Evolutionary conservation across 2,113 vertebrate genomes (phyloP), one percentile per base, ranked within the genome.

Genomic region (Coregonus clupeaformis): DNA sequence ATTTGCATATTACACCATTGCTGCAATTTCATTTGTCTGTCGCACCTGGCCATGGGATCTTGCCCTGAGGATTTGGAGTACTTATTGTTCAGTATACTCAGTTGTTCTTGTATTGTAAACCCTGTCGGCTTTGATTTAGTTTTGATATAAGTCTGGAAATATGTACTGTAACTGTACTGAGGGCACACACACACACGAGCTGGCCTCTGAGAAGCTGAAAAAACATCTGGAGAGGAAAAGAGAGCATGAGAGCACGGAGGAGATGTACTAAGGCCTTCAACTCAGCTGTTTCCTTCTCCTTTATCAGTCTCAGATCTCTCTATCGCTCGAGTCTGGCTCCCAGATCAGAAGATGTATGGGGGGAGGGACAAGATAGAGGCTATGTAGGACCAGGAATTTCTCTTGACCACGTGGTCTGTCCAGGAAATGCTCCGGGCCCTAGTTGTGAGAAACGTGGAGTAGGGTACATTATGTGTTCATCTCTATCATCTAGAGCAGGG

Each of bases 1-100:
- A 82, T 83, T 82, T 74, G 60, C 72, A 76, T 60, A 71, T 22
- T 24, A 36, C 52, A 24, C 45, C 24, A 36, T 73, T 74, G 62
- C 25, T 76, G 47, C 67, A 16, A 22, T 22, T 60, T 5, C 11
- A n/a, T 74, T 69, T 36, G 42, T 67, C n/a, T 12, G 49, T 22
- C 68, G 9, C 75, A 81, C 76, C 77, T 84, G 80, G 67, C 49
- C 80, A 73, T 72, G 68, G 47, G 75, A 73, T 77, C 80, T 42
- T 29, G 57, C 42, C 67, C 27, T 36, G 29, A 55, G n/a, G 49
- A 67, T 20, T 20, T 65, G 45, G 7, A 69, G 49, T n/a, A 22
- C 7, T 9, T 24, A 11, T 9, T 2, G n/a, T 14, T 18, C 52
- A 20, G 52, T 55, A 20, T 20, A 69, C 47, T 6, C 22, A 16